Base-by-base conservation (phyloP, 2,888 invertebrate genomes). In the Athripsodes cinereus region DNA sequence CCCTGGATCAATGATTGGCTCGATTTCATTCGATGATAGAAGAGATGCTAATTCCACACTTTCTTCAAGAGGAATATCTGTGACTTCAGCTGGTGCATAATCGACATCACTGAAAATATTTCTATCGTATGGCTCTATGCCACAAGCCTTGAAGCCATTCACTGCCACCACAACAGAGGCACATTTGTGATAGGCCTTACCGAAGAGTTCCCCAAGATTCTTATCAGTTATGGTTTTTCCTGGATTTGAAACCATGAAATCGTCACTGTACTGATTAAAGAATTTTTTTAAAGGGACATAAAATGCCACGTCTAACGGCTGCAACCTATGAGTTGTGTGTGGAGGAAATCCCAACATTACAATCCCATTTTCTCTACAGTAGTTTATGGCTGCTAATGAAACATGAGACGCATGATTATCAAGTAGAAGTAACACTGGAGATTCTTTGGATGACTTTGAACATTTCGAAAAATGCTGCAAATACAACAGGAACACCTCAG, bases 381-480 rank as follows among this genome's bases (percentile, higher is more conserved):
- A 64, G 18, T 66, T 62, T 52, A 63, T 65, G 49, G 59, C 53
- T 16, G 19, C 44, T 46, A 66, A 55, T 62, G 65, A 64, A 61
- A 65, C 66, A 61, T 69, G 67, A 53, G 67, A 67, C n/a, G 56
- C 59, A 58, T 69, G 68, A 57, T 69, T 69, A 52, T 70, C 69
- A 35, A 68, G 49, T 49, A 70, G 64, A 46, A 70, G 56, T 3
- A 69, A 58, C 19, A 69, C 62, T 11, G 66, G 66, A 21, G 65
- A 60, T 44, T 66, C 63, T 54, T 52, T 46, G 56, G 62, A 59
- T 13, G 66, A 62, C 55, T 65, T 68, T 44, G 62, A 60, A 53
- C 57, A 51, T 20, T 60, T 18, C 2, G 34, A n/a, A 26, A 55
- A 55, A 31, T 55, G 55, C n/a, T 34, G 46, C 18, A 55, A 20